Percentiles rank a stretch among this genome's conserved stretches.
Evolutionary conservation across 2,888 invertebrate genomes (phyloP).

Genomic region (Metellina segmentata): DNA sequence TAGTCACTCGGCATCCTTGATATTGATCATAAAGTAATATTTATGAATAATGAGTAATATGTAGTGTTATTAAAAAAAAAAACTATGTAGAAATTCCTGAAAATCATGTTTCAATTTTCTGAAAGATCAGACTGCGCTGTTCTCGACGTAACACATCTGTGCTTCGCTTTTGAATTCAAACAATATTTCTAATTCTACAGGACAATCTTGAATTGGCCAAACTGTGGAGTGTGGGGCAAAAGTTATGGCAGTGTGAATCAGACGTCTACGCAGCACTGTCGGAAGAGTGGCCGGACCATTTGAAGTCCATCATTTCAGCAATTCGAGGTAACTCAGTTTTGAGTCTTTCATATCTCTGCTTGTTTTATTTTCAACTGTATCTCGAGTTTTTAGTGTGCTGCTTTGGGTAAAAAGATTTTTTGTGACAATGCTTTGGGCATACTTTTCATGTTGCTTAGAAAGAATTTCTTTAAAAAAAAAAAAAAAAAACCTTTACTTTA

Average conservation of each 20-base stretch:
- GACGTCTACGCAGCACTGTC: constrained; percentile 89
- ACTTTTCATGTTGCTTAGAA: too few relatives aligned
- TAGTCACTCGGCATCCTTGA: too few relatives aligned
- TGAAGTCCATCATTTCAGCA: constrained; percentile 89
- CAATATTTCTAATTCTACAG: background rate
- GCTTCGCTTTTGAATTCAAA: too few relatives aligned
- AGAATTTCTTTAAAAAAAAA: too few relatives aligned
- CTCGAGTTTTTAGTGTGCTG: background rate
- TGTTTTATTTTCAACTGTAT: background rate
- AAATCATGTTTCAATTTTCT: too few relatives aligned
- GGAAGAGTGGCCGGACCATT: constrained; percentile 89
- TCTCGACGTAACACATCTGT: background rate
- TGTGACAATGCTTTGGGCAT: too few relatives aligned
- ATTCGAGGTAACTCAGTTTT: constrained; percentile 86
- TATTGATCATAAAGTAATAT: too few relatives aligned
- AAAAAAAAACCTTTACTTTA: too few relatives aligned
- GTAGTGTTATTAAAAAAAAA: too few relatives aligned
- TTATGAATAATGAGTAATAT: background rate
- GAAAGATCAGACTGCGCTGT: too few relatives aligned
- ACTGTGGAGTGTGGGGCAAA: constrained; percentile 91
- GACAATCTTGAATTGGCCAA: constrained; percentile 87
- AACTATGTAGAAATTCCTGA: too few relatives aligned
- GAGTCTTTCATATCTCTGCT: background rate
- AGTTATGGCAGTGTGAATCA: constrained; percentile 91
- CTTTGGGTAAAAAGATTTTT: background rate